A percentile compares a stretch with the other conserved stretches of the same genome.
Conservation (phyloP, 1,140 invertebrate genomes). For the Calephelis nemesis region DNA sequence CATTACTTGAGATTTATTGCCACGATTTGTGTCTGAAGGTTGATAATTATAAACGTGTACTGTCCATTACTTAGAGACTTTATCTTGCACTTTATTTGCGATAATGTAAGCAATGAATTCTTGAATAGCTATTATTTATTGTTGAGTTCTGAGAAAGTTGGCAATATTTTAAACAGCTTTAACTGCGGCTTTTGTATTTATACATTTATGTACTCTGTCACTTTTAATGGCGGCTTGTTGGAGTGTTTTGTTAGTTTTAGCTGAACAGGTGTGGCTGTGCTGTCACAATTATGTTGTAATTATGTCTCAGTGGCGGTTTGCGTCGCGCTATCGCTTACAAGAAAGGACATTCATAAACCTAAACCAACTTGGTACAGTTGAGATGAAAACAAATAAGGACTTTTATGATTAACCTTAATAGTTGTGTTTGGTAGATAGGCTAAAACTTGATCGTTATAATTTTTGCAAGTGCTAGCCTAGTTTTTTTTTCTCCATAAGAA, state of each 20-base stretch:
- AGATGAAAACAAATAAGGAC: background rate
- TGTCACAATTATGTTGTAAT: conserved; percentile 13
- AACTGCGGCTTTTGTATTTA: conserved; percentile 15
- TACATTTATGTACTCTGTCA: conserved; percentile 16
- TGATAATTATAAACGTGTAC: conserved; percentile 17
- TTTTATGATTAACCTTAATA: background rate
- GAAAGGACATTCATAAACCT: background rate
- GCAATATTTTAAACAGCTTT: conserved; percentile 18
- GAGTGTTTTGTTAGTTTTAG: conserved; percentile 16
- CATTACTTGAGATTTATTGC: conserved; percentile 2
- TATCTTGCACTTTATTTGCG: conserved; percentile 19
- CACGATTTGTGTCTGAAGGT: conserved; percentile 9
- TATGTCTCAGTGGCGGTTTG: background rate
- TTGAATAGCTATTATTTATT: conserved; percentile 19
- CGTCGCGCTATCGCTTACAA: background rate
- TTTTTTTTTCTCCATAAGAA: too few relatives aligned
- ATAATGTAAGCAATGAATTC: conserved; percentile 19
- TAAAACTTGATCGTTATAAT: too few relatives aligned
- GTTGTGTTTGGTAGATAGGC: too few relatives aligned
- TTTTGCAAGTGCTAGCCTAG: too few relatives aligned
- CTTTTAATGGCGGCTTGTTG: conserved; percentile 8
- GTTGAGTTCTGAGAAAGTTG: conserved; percentile 14
- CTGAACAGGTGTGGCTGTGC: conserved; percentile 5
- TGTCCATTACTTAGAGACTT: conserved; percentile 14
- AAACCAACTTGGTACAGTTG: background rate